phyloP scores from a whole-genome alignment of 2,113 vertebrate genomes.

The Scalopus aquaticus region DNA sequence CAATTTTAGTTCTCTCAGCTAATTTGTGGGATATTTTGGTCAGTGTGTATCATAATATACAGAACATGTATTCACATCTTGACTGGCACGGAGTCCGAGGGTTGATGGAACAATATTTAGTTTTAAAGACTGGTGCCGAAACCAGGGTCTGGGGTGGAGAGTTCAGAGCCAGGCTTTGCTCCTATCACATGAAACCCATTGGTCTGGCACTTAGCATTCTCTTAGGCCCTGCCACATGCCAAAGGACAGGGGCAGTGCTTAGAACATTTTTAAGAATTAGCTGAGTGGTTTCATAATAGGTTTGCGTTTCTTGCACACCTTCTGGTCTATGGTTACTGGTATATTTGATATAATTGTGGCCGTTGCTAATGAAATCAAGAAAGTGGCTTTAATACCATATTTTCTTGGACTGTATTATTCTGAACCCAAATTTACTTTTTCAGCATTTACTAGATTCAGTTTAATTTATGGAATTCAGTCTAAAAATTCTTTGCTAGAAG shows the following conservation, averaged over 20 bases:
- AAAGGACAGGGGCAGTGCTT: background rate
- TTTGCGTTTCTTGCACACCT: background rate
- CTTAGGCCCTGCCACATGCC: background rate
- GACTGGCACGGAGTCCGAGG: background rate
- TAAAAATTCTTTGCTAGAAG: conserved; percentile 1
- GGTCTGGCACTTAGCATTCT: background rate
- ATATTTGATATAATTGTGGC: background rate
- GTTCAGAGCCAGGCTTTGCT: background rate
- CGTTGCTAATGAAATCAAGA: conserved; percentile 14
- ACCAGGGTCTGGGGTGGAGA: background rate
- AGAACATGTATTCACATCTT: background rate
- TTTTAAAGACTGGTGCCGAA: background rate
- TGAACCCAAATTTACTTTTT: background rate
- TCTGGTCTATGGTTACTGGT: background rate
- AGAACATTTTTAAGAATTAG: background rate
- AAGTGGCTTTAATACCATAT: background rate
- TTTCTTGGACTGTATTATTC: background rate
- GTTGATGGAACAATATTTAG: background rate
- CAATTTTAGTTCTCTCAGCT: background rate
- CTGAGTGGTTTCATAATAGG: too few relatives aligned
- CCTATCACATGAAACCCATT: rapidly evolving
- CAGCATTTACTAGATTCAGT: background rate
- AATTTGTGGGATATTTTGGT: background rate
- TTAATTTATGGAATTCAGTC: background rate
- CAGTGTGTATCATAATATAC: background rate